phyloP scores from a whole-genome alignment of 2,113 vertebrate species.

The Perccottus glenii region DNA sequence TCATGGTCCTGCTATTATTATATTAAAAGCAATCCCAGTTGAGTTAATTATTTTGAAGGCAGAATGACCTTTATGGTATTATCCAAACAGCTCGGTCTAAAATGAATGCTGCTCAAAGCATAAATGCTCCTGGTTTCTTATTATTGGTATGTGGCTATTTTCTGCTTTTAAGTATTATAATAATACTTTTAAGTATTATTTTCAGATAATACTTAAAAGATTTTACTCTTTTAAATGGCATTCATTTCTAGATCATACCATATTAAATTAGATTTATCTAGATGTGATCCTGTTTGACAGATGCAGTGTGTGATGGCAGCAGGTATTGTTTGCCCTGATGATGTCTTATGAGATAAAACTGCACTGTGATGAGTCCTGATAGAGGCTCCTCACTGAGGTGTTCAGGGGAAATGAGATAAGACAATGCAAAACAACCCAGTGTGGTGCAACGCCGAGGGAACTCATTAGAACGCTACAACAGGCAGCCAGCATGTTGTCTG shows the following conservation, averaged over 20 bases:
- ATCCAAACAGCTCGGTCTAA: conserved; percentile 6
- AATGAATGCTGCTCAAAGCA: conserved; percentile 5
- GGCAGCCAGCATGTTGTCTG: conserved; percentile 48
- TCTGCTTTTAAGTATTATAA: no score
- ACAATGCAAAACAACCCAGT: conserved; percentile 66
- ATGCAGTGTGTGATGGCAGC: conserved; percentile 17
- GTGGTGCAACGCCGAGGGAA: conserved; percentile 54
- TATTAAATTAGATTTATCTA: no score
- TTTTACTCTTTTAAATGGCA: no score
- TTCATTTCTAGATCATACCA: no score
- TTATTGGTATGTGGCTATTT: no score
- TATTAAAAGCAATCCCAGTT: conserved; percentile 19
- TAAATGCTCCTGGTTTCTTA: neutral
- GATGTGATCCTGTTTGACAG: conserved; percentile 15
- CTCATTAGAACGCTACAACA: conserved; percentile 59
- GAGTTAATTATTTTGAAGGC: conserved; percentile 26
- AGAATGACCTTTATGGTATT: conserved; percentile 22
- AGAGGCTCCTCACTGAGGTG: conserved; percentile 45
- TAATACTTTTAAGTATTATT: no score
- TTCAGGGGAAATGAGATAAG: conserved; percentile 61
- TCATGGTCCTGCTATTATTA: conserved; percentile 15
- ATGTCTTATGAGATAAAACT: conserved; percentile 48
- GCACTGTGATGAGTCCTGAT: conserved; percentile 52
- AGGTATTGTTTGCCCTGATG: conserved; percentile 51
- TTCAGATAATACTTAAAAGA: no score